Evolutionary conservation across 2,888 invertebrate species (phyloP).

Genomic region (Drosophila planitibia): DNA sequence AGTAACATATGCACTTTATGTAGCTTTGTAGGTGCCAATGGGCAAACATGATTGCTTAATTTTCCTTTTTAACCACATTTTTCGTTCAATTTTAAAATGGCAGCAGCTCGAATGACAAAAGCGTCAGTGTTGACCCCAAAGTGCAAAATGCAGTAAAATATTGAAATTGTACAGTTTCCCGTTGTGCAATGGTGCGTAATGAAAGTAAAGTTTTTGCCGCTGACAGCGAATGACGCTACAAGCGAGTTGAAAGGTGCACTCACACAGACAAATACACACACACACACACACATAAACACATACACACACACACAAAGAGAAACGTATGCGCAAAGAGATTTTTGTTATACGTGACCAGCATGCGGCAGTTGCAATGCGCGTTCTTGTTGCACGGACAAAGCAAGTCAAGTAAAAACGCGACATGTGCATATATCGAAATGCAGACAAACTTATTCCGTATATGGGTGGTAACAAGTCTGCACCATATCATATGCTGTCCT

Average conservation of each 20-base stretch:
- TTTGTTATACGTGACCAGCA: conserved; percentile 73
- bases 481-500: conserved; percentile 3
- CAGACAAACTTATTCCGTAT: conserved; percentile 16
- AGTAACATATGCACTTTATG: conserved; percentile 54
- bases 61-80: conserved; percentile 40
- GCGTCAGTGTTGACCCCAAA: conserved; percentile 43
- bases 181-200: conserved; percentile 70
- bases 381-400: conserved; percentile 21
- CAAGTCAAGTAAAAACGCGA: conserved; percentile 49
- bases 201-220: conserved; percentile 52
- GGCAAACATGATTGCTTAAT: conserved; percentile 40
- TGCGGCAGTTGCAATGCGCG: conserved; percentile 42
- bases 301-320: not conserved
- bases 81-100: conserved; percentile 29
- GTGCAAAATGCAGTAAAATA: conserved; percentile 76
- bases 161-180: conserved; percentile 70
- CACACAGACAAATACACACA: conserved; percentile 11
- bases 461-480: not conserved
- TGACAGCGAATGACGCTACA: conserved; percentile 25
- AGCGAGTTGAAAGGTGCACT: conserved; percentile 61
- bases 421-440: conserved; percentile 29
- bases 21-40: conserved; percentile 1
- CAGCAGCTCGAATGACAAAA: conserved; percentile 20
- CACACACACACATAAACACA: not conserved
- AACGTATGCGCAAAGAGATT: conserved; percentile 48